Evolutionary conservation across 2,113 vertebrate species (phyloP), one percentile per base, ranked within the genome.

Genomic region (Cyanoliseus patagonus): DNA sequence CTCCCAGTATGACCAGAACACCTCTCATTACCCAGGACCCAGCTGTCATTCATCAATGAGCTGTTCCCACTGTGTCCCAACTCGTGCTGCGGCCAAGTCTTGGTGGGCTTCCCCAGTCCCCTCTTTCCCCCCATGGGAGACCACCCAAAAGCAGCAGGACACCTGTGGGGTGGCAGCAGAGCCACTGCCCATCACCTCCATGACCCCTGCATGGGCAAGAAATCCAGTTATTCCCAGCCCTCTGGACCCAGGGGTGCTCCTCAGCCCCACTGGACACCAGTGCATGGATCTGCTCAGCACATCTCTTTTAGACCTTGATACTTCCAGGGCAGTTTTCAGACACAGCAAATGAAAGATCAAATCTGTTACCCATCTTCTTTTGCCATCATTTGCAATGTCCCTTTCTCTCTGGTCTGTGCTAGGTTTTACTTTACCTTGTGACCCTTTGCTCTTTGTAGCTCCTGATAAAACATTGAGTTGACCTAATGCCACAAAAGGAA

Each of bases 281-380:
- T 69, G 16, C 51, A 27, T 11, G 17, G 57, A 61, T 5, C 62
- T 6, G 1, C 24, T 39, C 20, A 75, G 37, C 47, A 69, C 6
- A 1, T 52, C 80, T 17, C 46, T 67, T 72, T 51, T 39, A 33
- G 87, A 42, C 25, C 23, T 92, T 61, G 51, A 37, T 3, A 0
- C 52, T 47, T 17, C 10, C 53, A n/a, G 47, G 84, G 74, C 3
- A 0, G 41, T 47, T 77, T 88, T 82, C 13, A 22, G 70, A 9
- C 4, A 9, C 15, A 31, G 27, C 7, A 46, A 86, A 51, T 16
- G 28, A 61, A 72, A 67, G 87, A 69, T 89, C 57, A 30, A 22
- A 76, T 68, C 87, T 59, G 81, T 92, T 62, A 42, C 59, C 39
- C 80, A 44, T 55, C 74, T 95, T 62, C 89, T 94, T 88, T 33